Evolutionary conservation across 37 sponge, comb jelly and placozoan genomes (phyloP), one percentile per base, ranked within the genome.

Genomic region (Cliona cf. orientalis): DNA sequence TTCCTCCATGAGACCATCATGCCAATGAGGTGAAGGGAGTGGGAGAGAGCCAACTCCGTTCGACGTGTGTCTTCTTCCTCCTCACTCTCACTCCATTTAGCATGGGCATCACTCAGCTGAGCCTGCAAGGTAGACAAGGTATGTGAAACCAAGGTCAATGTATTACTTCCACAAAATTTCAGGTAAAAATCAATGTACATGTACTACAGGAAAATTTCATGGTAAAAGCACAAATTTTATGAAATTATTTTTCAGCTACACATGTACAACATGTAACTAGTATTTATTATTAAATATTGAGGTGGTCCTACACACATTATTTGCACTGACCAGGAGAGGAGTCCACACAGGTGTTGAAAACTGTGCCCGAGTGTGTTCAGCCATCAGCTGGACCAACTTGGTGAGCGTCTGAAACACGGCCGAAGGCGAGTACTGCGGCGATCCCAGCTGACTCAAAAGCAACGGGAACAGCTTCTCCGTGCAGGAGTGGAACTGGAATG

Each of bases 401-500:
- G 38, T 32, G 5, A 94, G 62, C 1, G 75, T 43, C 14, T 55
- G 46, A 42, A 94, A 87, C 21, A 86, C 83, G 58, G 40, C 5
- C 58, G 70, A 55, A 1, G n/a, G 22, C 0, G 57, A 32, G n/a
- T 46, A 29, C 22, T 17, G 39, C 12, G 46, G 37, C 5, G 72
- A 57, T 19, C 84, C 84, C 57, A 87, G 62, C 60, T 71, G 71
- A 9, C 34, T 9, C 19, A 87, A 80, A 37, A 91, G 81, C 0
- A 91, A 44, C 29, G 84, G 66, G 7, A 91, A 55, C 12, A 87
- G 36, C 75, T 31, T 77, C 1, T 71, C 62, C 42, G 92, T 89
- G 61, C 75, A 86, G 34, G 95, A 90, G 71, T 97, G 97, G 41
- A 97, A 89, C 65, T 94, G 95, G 19, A 58, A 65, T 3, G 83